Percentiles rank a stretch among this genome's conserved stretches.
These are phyloP conservation scores for Cetonia aurata DNA, from an alignment of 2,888 invertebrate genomes.

Conservation along the genomic window DNA sequence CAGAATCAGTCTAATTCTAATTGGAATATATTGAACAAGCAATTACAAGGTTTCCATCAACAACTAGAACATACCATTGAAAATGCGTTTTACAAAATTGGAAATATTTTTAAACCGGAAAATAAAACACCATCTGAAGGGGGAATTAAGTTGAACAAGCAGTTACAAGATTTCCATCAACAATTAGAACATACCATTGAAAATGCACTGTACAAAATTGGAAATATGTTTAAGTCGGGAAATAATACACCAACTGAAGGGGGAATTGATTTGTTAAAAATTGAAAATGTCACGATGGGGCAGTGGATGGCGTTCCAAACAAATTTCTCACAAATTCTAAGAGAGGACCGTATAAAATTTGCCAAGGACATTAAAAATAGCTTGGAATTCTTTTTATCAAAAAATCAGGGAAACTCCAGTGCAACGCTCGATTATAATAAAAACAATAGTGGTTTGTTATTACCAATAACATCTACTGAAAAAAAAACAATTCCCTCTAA, in stretches of 20 bases:
- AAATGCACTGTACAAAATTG: background rate
- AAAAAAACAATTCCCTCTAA: background rate
- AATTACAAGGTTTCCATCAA: background rate
- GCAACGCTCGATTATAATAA: background rate
- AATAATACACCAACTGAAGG: background rate
- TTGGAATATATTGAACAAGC: constrained; percentile 1
- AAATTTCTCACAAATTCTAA: background rate
- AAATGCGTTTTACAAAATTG: background rate
- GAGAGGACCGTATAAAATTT: background rate
- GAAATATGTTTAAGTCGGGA: background rate
- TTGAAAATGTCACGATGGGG: background rate
- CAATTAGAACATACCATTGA: background rate
- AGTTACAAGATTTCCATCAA: background rate
- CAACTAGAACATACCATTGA: background rate
- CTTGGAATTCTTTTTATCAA: background rate
- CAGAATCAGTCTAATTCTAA: background rate
- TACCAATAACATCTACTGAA: background rate
- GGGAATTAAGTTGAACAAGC: background rate
- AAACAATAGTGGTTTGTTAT: background rate
- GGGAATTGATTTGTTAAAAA: background rate
- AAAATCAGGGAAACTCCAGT: background rate
- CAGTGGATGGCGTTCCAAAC: background rate
- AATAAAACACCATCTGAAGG: background rate
- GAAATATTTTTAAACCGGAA: background rate
- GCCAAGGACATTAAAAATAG: background rate